These are phyloP conservation scores for Notamacropus eugenii DNA, from an alignment of 2,797 vertebrate species.

Conservation along the genomic window DNA sequence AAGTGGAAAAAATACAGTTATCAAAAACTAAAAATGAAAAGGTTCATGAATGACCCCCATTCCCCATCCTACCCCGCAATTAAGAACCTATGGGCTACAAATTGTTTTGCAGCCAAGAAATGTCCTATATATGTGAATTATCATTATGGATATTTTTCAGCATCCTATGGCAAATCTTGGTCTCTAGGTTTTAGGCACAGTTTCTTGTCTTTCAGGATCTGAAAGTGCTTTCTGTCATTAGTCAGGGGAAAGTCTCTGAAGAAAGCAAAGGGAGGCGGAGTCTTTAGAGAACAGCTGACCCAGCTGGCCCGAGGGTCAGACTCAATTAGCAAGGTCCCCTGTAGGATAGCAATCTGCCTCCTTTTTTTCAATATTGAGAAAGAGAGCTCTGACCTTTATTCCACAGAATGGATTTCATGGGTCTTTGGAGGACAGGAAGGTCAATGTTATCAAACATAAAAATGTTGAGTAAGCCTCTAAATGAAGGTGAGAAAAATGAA, in stretches of 20 bases:
- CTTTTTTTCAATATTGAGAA: constrained; percentile 50
- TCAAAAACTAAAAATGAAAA: neutral
- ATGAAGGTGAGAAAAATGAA: neutral
- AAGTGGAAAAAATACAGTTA: too few species aligned
- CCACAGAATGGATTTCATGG: constrained; percentile 8
- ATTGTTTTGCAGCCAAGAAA: neutral
- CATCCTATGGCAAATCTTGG: constrained; percentile 17
- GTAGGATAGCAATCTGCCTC: constrained; percentile 45
- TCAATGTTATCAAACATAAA: constrained; percentile 12
- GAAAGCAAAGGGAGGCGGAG: constrained; percentile 43
- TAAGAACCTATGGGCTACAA: neutral
- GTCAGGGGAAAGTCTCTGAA: neutral
- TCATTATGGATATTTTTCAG: neutral
- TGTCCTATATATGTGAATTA: neutral
- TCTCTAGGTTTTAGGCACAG: neutral
- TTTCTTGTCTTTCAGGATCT: constrained; percentile 36
- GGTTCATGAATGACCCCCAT: neutral
- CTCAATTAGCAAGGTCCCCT: constrained; percentile 69
- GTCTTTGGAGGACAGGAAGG: constrained; percentile 33
- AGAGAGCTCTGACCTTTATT: constrained; percentile 45
- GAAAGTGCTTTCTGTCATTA: constrained; percentile 8
- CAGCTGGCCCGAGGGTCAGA: constrained; percentile 65
- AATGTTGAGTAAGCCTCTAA: constrained; percentile 18
- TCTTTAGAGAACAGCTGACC: constrained; percentile 41
- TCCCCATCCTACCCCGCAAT: neutral